Evolutionary conservation across 1,140 invertebrate species (phyloP), one percentile per base, ranked within the genome.

Genomic region (Pygmarrhopalites habei): DNA sequence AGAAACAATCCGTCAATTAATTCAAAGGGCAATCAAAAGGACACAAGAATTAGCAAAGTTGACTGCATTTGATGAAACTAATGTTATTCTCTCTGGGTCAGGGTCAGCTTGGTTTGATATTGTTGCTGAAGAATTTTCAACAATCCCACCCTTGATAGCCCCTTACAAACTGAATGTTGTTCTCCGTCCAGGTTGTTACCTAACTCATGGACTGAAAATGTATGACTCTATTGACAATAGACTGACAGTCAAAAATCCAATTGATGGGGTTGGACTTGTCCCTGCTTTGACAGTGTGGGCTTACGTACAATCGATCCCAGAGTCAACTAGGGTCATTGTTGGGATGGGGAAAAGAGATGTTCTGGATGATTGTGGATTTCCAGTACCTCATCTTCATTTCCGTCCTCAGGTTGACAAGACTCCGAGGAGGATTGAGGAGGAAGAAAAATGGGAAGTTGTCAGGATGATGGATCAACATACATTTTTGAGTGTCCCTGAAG

Each of bases 391-490:
- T n/a, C 15, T 46, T 7, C 58, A 66, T 51, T 66, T 52, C 49
- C 43, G 62, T 26, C 43, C 49, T n/a, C 29, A 43, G 14, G 19
- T n/a, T 14, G 26, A 62, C 30, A 3, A 35, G 12, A 19, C 47
- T 21, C 28, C 60, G 1, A 15, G 23, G 44, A 14, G 49, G 2
- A 51, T 41, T 2, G 4, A 1, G 2, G 19, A 32, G 7, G 26
- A 30, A 21, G n/a, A 53, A 15, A n/a, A n/a, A n/a, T 67, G 65
- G 68, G 47, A 49, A 51, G 32, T 70, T 21, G 35, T 26, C 5
- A 62, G 65, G 21, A 59, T 70, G 59, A 70, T 70, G 68, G 68
- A 70, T 52, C 68, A 70, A 44, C 68, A 70, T 57, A 28, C 60
- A 19, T 70, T 62, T 47, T 41, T 67, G 57, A 32, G 49, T n/a